Conservation (phyloP, 1,140 invertebrate species). For the Zaprionus ornatus region DNA sequence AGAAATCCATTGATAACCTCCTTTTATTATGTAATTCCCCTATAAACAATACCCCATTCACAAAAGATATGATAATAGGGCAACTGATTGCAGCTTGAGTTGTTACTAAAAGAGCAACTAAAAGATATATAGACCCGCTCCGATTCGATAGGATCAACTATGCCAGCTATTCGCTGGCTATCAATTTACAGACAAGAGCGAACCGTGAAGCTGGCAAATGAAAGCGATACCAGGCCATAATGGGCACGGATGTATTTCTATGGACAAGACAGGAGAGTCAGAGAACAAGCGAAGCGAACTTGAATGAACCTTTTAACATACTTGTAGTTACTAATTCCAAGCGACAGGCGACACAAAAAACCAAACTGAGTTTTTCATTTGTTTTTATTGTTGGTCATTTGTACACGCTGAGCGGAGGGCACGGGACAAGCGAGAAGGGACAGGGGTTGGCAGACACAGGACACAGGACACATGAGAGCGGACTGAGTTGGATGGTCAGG, state of each 20-base stretch:
- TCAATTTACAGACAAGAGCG: slow-evolving; percentile 74
- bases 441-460: not conserved
- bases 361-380: slow-evolving; percentile 77
- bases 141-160: slow-evolving; percentile 55
- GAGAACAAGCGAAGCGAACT: slow-evolving; percentile 69
- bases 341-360: slow-evolving; percentile 72
- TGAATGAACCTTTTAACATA: slow-evolving; percentile 82
- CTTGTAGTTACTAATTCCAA: slow-evolving; percentile 80
- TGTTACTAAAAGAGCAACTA: not conserved
- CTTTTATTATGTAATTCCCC: no score
- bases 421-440: not conserved
- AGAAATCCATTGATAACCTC: no score
- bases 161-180: slow-evolving; percentile 72
- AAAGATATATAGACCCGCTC: slow-evolving; percentile 12
- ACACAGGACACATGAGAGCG: slow-evolving; percentile 24
- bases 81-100: not conserved
- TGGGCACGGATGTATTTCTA: slow-evolving; percentile 36
- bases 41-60: no score
- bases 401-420: not conserved
- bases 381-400: slow-evolving; percentile 60
- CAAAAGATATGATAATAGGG: no score
- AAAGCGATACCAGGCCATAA: slow-evolving; percentile 59
- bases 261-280: slow-evolving; percentile 52
- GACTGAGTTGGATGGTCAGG: not conserved
- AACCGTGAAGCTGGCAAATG: slow-evolving; percentile 69